Conservation (phyloP, 1,140 invertebrate genomes). For the Drosophila takahashii region DNA sequence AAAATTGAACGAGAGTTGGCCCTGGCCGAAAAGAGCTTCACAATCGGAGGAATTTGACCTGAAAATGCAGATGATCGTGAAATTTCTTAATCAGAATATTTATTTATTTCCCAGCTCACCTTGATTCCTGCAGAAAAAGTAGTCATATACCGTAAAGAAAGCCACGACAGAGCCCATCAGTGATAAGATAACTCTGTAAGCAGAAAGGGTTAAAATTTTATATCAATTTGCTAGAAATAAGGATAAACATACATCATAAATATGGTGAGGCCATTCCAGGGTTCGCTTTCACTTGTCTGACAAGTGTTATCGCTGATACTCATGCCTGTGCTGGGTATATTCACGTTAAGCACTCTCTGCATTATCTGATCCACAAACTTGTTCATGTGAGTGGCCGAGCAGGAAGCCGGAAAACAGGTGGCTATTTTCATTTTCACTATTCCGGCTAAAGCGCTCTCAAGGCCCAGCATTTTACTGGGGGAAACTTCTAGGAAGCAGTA, state of each 20-base stretch:
- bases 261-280: constrained; percentile 36
- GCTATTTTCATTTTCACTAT: not conserved
- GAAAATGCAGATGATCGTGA: not conserved
- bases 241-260: constrained; percentile 32
- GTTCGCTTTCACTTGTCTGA: constrained; percentile 3
- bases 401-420: constrained; percentile 20
- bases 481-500: constrained; percentile 34
- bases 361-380: not conserved
- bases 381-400: constrained; percentile 22
- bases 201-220: too few relatives aligned
- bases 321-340: not conserved
- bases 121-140: constrained; percentile 26
- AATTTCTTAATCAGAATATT: not conserved
- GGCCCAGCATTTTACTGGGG: not conserved
- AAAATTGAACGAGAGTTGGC: constrained; percentile 46
- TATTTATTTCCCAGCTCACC: not conserved
- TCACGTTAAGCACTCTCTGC: not conserved
- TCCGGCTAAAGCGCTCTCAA: too few relatives aligned
- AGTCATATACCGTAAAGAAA: constrained; percentile 39
- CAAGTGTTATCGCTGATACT: constrained; percentile 7
- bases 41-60: constrained; percentile 27
- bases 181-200: constrained; percentile 37
- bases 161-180: constrained; percentile 11
- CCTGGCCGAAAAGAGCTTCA: constrained; percentile 52
- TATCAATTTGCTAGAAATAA: not conserved